phyloP scores from a whole-genome alignment of 2,797 vertebrate species.

The Ciconia nigra region DNA sequence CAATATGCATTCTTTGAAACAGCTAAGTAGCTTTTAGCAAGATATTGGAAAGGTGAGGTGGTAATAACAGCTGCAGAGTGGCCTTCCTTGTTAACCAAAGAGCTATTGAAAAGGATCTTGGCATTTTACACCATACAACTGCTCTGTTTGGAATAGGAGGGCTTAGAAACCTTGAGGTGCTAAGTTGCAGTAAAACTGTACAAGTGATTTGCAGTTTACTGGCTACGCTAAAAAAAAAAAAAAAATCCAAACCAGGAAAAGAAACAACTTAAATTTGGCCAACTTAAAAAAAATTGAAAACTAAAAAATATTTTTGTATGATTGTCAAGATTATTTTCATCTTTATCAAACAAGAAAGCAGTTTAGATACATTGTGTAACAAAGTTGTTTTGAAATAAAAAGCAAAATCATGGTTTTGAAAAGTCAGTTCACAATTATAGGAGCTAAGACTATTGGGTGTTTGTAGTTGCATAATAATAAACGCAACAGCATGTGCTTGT shows the following conservation, averaged over 20 bases:
- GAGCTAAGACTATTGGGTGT: background rate
- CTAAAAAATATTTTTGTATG: background rate
- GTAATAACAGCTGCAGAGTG: background rate
- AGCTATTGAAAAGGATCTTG: background rate
- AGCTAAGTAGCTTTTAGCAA: slow-evolving; percentile 35
- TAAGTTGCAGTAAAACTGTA: background rate
- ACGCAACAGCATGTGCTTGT: accelerated
- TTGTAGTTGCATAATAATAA: background rate
- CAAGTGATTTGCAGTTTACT: background rate
- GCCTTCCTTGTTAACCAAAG: background rate
- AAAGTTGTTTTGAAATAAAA: background rate
- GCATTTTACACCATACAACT: background rate
- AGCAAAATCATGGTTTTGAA: background rate
- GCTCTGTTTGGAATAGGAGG: background rate
- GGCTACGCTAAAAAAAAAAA: background rate
- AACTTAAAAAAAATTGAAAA: background rate
- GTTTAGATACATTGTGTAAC: background rate
- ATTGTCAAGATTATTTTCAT: background rate
- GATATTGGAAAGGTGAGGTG: background rate
- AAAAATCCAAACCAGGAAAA: background rate
- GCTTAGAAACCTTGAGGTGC: background rate
- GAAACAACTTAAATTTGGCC: background rate
- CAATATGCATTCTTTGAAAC: background rate
- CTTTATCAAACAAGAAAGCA: background rate
- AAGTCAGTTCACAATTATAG: background rate